Base-by-base conservation (phyloP, 1,140 invertebrate species). In the Chionoecetes opilio region DNA sequence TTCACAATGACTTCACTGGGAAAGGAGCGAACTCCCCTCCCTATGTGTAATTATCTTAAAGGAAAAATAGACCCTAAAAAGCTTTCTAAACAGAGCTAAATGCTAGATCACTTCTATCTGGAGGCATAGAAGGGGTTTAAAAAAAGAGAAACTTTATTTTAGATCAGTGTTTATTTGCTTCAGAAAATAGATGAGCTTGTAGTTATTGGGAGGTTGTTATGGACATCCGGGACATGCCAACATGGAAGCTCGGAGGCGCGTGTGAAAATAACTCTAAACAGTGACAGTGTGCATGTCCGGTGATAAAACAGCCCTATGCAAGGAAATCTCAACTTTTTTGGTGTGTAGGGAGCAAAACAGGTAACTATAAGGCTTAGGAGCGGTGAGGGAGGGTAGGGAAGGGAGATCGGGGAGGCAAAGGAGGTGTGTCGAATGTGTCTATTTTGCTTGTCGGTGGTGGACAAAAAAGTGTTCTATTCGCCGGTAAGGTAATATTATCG, bases 161-260 rank as follows among this genome's bases (percentile, higher is more conserved):
- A n/a, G 5, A 2, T 75, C n/a, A 26, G 1, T 75, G 63, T 75
- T n/a, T 75, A 75, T 75, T 2, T 75, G 63, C 63, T 3, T 75
- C 11, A 75, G n/a, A 8, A n/a, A 1, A 0, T 1, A 75, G 63
- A 75, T 75, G 21, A 21, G n/a, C 11, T 3, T 75, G 8, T 34
- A 0, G 37, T 92, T 94, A 94, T 94, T 94, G 93, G 93, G 91
- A 94, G 87, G 90, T 91, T 94, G 93, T 94, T 94, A 94, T 94
- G 93, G 35, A 94, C 93, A 94, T 94, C 93, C 93, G 93, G 93
- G 93, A 94, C 93, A 90, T 63, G 46, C 92, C 87, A 94, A 94
- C 93, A 94, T 94, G 93, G 93, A 88, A 34, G 88, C 93, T 89
- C 46, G 21, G 93, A 91, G 88, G 93, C 93, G 93, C 93, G 82